Evolutionary conservation across 1,140 invertebrate species (phyloP).

Genomic region (Tetramorium alpestre): DNA sequence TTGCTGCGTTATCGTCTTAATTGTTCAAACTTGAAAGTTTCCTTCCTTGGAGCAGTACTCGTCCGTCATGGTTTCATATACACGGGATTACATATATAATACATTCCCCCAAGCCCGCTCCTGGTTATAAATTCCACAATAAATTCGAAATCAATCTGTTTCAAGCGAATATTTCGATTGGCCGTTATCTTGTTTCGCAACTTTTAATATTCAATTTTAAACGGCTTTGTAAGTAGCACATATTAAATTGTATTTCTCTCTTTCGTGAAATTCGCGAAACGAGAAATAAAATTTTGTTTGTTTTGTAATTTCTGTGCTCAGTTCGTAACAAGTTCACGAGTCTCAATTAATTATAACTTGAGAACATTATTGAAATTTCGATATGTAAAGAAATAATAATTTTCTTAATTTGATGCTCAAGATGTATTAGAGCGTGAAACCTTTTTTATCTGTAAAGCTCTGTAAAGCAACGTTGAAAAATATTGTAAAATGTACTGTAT

Average conservation of each 20-base stretch:
- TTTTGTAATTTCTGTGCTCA: not conserved
- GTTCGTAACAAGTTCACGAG: not conserved
- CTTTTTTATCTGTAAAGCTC: not conserved
- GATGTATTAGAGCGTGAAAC: not conserved
- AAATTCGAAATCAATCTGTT: not conserved
- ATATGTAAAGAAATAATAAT: not conserved
- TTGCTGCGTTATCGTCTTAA: conserved; percentile 64
- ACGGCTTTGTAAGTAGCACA: not conserved
- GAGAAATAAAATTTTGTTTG: not conserved
- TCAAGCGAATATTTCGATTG: conserved; percentile 8
- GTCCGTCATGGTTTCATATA: conserved; percentile 42
- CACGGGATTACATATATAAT: conserved; percentile 14
- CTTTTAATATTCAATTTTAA: conserved; percentile 7
- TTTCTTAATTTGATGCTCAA: not conserved
- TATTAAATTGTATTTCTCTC: not conserved
- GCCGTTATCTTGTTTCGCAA: not conserved
- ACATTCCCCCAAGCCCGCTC: not conserved
- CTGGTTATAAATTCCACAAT: not conserved
- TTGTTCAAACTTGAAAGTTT: conserved; percentile 51
- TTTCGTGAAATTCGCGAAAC: conserved; percentile 11
- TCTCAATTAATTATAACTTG: not conserved
- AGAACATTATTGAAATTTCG: not conserved
- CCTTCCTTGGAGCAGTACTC: conserved; percentile 11
- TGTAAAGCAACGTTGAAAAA: not conserved
- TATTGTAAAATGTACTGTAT: not conserved